Percentiles rank a stretch among this genome's conserved stretches.
Conservation (phyloP, 2,888 invertebrate genomes). For the Notocelia uddmanniana region DNA sequence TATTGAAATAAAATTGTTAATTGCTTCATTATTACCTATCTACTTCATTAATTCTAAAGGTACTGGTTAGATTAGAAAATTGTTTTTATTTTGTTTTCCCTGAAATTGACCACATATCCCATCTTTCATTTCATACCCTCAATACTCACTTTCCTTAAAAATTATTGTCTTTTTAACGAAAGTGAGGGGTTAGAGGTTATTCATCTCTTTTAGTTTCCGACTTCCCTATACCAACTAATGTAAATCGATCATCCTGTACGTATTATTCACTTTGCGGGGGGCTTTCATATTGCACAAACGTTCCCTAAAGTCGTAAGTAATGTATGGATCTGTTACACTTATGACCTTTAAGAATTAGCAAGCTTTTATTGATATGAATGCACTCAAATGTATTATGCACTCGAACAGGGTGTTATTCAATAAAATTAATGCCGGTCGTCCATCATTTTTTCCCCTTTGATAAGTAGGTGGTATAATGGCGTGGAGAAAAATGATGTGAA, state of each 20-base stretch:
- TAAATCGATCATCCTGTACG: conserved; percentile 12
- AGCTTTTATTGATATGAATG: conserved; percentile 49
- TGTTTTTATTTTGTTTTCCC: too few species aligned
- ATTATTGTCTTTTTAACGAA: too few species aligned
- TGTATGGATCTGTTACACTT: background rate
- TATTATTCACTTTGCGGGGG: conserved; percentile 23
- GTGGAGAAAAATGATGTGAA: background rate
- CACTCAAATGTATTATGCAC: conserved; percentile 53
- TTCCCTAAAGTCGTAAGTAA: background rate
- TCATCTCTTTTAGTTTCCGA: background rate
- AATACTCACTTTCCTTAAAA: too few species aligned
- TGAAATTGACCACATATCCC: too few species aligned
- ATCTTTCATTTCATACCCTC: too few species aligned
- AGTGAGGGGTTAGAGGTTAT: too few species aligned
- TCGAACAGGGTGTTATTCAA: conserved; percentile 43
- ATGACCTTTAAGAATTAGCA: background rate
- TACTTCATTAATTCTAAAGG: too few species aligned
- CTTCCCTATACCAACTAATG: background rate
- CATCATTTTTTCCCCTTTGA: conserved; percentile 26
- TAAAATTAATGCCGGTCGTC: conserved; percentile 38
- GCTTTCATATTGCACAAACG: background rate
- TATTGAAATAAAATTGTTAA: too few species aligned
- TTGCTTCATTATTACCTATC: too few species aligned
- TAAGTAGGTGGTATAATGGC: background rate
- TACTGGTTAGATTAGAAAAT: too few species aligned